These are phyloP conservation scores for Sphaeridia pumilis DNA, from an alignment of 2,888 invertebrate species.

Conservation along the genomic window DNA sequence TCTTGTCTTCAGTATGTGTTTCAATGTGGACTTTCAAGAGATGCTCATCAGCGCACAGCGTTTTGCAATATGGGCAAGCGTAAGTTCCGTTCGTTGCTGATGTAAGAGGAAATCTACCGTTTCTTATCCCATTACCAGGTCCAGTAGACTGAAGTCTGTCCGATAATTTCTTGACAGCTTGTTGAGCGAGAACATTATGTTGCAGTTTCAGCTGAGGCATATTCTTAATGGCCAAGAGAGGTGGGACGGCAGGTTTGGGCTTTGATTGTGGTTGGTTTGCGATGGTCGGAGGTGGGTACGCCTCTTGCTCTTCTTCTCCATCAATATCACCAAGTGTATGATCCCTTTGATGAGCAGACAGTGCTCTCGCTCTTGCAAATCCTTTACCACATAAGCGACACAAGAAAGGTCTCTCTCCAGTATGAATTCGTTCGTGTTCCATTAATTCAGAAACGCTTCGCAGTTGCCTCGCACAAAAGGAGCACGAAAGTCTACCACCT, in stretches of 20 bases:
- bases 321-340: no score
- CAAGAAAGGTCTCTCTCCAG: not conserved
- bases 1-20: not conserved
- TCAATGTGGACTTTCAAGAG: not conserved
- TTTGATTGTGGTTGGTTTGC: no score
- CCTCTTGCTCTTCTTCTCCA: no score
- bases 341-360: not conserved
- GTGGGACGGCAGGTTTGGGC: no score
- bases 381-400: not conserved
- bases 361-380: not conserved
- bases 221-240: no score
- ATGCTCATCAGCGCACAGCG: not conserved
- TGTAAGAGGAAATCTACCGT: no score
- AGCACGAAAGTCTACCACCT: not conserved
- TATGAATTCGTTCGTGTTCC: not conserved
- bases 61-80: not conserved
- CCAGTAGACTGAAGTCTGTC: no score
- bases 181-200: no score
- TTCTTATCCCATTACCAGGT: no score
- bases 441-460: not conserved
- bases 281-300: no score
- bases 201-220: no score
- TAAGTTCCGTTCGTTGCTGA: slow-evolving; percentile 1
- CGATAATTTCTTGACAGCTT: no score
- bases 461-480: not conserved